Evolutionary conservation across 2,888 invertebrate genomes (phyloP), one percentile per base, ranked within the genome.

Genomic region (Amiota minor): DNA sequence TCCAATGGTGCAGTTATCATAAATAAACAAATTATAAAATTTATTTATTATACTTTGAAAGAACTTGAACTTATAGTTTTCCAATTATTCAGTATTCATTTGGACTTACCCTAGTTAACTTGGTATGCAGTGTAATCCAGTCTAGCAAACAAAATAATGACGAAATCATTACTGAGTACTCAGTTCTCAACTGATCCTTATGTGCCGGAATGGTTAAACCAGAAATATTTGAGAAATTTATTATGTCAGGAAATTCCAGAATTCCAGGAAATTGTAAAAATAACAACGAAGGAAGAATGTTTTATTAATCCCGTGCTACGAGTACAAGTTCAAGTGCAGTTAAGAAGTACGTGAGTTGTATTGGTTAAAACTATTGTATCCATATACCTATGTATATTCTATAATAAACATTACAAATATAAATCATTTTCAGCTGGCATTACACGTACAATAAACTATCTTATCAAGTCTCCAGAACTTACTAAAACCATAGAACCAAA

Each of bases 391-490:
- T n/a, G n/a, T n/a, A n/a, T n/a, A n/a, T n/a, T n/a, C n/a, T n/a
- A 23, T 35, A 35, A 35, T 35, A 6, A 35, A 8, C 35, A 35
- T 35, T 6, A 35, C 35, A 35, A 35, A 2, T 35, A 35, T 35
- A 35, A 35, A 35, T n/a, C 4, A 53, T 53, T 47, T 35, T 14
- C 18, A 74, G 77, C 70, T 72, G 74, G 68, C 23, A 64, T 73
- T 3, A 68, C 71, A 16, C 77, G 79, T 6, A 61, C 50, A 4
- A 11, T 79, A 0, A 81, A 77, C 71, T 84, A 79, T 61, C 71
- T 78, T 56, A 56, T 86, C 1, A 86, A 83, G 67, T 75, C 81
- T 0, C 20, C 71, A n/a, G 61, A 77, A 9, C 12, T 69, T 0
- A 72, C 64, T 0, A 69, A 69, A 6, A 69, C 74, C 10, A 18